Base-by-base conservation (phyloP, 1,140 invertebrate species). In the Scaptomyza graminum region DNA sequence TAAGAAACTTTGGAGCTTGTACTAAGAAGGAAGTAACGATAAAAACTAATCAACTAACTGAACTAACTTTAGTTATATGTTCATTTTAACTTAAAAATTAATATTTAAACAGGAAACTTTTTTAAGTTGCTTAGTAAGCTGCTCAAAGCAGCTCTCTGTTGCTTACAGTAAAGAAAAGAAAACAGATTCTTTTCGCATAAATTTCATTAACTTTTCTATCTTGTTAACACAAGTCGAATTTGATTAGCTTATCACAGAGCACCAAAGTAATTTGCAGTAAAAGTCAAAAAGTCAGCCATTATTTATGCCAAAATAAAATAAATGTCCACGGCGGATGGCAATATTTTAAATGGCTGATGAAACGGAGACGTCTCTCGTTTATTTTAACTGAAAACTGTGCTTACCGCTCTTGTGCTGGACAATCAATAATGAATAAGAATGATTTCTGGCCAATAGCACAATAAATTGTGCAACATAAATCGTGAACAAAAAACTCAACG, bases 401-500 rank as follows among this genome's bases (percentile, higher is more conserved):
- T 39, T 28, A n/a, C 55, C 34, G 60, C 54, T 43, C 37, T 34
- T 9, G 12, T n/a, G 44, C 43, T 61, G 71, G 50, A 34, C 61
- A 75, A 60, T 70, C 65, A 62, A 62, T 65, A 57, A 57, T 13
- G 44, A 51, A 49, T 13, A 50, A 22, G 8, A 49, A 43, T 34
- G 18, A 50, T 50, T 57, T 47, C 12, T 59, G 5, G 44, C 43
- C 60, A 55, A 70, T 56, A 13, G 52, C 31, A 44, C 51, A 57
- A 63, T 73, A 50, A 41, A 68, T 60, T 49, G 46, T 61, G 66
- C 18, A 51, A 39, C 44, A 69, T 70, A 78, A 85, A 82, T 76
- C 43, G 51, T 59, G 69, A 37, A 28, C 50, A 62, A 18, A 41
- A 54, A 50, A 31, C 31, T n/a, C 61, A 59, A 22, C n/a, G 54